Evolutionary conservation across 2,888 invertebrate genomes (phyloP).

Genomic region (Cyclophora punctaria): DNA sequence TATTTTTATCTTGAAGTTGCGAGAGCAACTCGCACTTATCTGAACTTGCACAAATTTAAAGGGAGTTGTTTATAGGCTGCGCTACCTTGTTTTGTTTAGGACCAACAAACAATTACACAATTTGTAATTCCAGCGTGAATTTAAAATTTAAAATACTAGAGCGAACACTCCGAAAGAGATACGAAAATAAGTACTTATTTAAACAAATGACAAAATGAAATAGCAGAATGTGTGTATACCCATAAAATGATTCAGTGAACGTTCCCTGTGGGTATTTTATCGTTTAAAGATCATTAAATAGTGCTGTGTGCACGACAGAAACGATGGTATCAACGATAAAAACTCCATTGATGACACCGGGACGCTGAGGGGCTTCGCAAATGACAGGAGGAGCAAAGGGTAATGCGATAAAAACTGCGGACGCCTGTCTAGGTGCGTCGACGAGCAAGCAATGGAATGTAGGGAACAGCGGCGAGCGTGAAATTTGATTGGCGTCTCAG

Average conservation of each 20-base stretch:
- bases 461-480: constrained; percentile 41
- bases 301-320: constrained; percentile 48
- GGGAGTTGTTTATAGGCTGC: constrained; percentile 15
- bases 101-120: too few relatives aligned
- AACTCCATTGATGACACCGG: constrained; percentile 59
- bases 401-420: constrained; percentile 59
- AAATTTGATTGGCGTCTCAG: constrained; percentile 49
- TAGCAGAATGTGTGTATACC: too few relatives aligned
- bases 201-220: too few relatives aligned
- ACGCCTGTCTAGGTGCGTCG: constrained; percentile 35
- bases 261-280: too few relatives aligned
- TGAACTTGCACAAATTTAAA: constrained; percentile 24
- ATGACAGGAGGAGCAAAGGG: constrained; percentile 51
- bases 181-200: too few relatives aligned
- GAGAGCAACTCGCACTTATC: constrained; percentile 37
- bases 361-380: constrained; percentile 52
- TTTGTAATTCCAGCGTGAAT: too few relatives aligned
- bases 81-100: constrained; percentile 10
- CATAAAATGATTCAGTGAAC: too few relatives aligned
- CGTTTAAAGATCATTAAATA: constrained; percentile 51
- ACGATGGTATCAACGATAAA: constrained; percentile 55
- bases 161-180: too few relatives aligned
- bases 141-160: too few relatives aligned
- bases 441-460: constrained; percentile 44
- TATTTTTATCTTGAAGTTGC: constrained; percentile 55